Base-by-base conservation (phyloP, 2,888 invertebrate species). In the Didymodactylos carnosus region DNA sequence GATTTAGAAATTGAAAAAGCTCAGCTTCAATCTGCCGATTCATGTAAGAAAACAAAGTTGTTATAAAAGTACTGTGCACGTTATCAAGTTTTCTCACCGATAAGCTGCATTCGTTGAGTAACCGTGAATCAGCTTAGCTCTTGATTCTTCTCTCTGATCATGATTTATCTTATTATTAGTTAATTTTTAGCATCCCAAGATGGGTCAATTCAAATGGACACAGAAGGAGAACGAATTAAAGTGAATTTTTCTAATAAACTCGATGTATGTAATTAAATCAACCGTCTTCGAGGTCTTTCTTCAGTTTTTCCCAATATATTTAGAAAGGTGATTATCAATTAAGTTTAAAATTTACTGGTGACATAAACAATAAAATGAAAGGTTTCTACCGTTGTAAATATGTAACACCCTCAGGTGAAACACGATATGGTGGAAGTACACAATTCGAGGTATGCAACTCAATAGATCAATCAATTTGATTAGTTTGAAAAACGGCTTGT, bases 361-460 rank as follows among this genome's bases (percentile, higher is more conserved):
- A 88, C 80, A 87, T 94, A 72, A 92, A 91, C 82, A 91, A 93
- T 81, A 91, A 91, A 83, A 91, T 94, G 90, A 91, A 90, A 83
- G 94, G 94, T n/a, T 89, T 94, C 77, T 94, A 94, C 84, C 88
- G 92, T 72, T 92, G 91, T 84, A 92, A 91, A 85, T 92, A 92
- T 83, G 84, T 82, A 8, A 83, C 82, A 43, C 79, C 88, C 35
- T 83, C 86, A 72, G 92, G 91, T 14, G 90, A 90, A 80, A 14
- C 10, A 35, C 87, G 89, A 73, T 90, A 88, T 81, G 90, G 90
- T 41, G 88, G 90, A 29, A 87, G 89, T 3, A 91, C 91, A 0
- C 91, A 92, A 81, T 92, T 91, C 81, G 84, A 84, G 81, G 82
- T 83, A 76, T 75, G 72, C 39, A 14, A 19, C 3, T n/a, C 23